Conservation (phyloP, 2,113 vertebrate genomes). For the Takifugu bimaculatus region DNA sequence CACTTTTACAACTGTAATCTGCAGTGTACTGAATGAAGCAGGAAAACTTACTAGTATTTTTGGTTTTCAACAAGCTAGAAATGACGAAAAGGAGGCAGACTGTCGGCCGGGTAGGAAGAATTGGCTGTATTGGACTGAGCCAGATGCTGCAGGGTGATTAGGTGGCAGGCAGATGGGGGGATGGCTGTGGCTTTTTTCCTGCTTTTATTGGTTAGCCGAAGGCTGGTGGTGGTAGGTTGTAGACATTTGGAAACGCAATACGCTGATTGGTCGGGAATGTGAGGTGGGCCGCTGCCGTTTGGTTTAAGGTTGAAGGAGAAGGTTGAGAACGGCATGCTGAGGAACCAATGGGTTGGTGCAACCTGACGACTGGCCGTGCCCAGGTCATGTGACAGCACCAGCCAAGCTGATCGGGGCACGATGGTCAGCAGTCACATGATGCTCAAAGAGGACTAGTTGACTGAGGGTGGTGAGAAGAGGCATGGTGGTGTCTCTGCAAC, state of each 20-base stretch:
- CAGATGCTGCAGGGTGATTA: constrained; percentile 99
- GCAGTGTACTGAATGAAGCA: constrained; percentile 99
- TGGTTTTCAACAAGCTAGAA: constrained; percentile 99
- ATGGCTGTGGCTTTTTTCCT: constrained; percentile 97
- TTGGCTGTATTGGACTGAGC: constrained; percentile 99
- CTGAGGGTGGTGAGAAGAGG: constrained; percentile 99
- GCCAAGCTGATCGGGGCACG: constrained; percentile 99
- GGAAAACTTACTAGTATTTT: constrained; percentile 99
- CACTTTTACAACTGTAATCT: constrained; percentile 95
- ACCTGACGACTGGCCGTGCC: constrained; percentile 99
- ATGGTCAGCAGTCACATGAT: constrained; percentile 99
- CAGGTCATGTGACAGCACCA: constrained; percentile 99
- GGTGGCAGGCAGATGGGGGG: constrained; percentile 88
- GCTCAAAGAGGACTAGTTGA: constrained; percentile 99
- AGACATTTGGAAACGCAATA: constrained; percentile 99
- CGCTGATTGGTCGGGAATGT: constrained; percentile 99
- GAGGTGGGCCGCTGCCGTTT: constrained; percentile 99
- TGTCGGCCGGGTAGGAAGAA: constrained; percentile 99
- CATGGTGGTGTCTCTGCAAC: constrained; percentile 99
- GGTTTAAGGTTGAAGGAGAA: constrained; percentile 97
- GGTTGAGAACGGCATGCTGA: constrained; percentile 99
- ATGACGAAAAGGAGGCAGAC: constrained; percentile 99
- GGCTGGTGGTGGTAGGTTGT: constrained; percentile 99
- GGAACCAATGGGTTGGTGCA: constrained; percentile 99
- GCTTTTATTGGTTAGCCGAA: constrained; percentile 99